Evolutionary conservation across 2,888 invertebrate species (phyloP).

Genomic region (Hermaeophaga mercurialis): DNA sequence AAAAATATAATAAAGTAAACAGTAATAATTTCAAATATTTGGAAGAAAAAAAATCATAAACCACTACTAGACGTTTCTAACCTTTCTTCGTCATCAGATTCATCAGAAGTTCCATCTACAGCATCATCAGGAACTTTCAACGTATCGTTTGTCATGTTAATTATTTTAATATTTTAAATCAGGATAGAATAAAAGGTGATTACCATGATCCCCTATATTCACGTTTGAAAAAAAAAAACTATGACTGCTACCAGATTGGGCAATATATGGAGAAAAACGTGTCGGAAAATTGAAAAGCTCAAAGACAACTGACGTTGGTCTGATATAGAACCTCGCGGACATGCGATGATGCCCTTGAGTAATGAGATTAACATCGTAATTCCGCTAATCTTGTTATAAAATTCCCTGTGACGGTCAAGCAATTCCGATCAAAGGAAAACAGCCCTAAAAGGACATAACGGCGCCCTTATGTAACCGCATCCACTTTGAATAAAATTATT

Average conservation of each 20-base stretch:
- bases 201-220: too few relatives aligned
- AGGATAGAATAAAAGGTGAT: too few relatives aligned
- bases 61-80: too few relatives aligned
- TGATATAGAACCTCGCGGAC: conserved; percentile 18
- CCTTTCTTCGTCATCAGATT: conserved; percentile 26
- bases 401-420: conserved; percentile 20
- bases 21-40: too few relatives aligned
- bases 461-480: not conserved
- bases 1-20: too few relatives aligned
- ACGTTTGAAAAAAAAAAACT: not conserved
- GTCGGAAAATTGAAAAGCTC: conserved; percentile 8
- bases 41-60: too few relatives aligned
- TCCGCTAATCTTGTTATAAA: conserved; percentile 32
- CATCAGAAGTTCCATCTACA: conserved; percentile 11
- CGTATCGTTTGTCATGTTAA: conserved; percentile 6
- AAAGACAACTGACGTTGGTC: conserved; percentile 16
- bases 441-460: conserved; percentile 7
- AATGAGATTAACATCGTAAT: conserved; percentile 29
- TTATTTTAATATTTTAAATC: not conserved
- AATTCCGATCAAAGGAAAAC: conserved; percentile 22
- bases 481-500: too few relatives aligned
- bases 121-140: conserved; percentile 16
- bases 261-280: not conserved
- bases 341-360: conserved; percentile 25
- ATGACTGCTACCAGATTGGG: not conserved